These are phyloP conservation scores for Oreohelix idahoensis DNA, from an alignment of 1,140 invertebrate genomes.

Conservation along the genomic window DNA sequence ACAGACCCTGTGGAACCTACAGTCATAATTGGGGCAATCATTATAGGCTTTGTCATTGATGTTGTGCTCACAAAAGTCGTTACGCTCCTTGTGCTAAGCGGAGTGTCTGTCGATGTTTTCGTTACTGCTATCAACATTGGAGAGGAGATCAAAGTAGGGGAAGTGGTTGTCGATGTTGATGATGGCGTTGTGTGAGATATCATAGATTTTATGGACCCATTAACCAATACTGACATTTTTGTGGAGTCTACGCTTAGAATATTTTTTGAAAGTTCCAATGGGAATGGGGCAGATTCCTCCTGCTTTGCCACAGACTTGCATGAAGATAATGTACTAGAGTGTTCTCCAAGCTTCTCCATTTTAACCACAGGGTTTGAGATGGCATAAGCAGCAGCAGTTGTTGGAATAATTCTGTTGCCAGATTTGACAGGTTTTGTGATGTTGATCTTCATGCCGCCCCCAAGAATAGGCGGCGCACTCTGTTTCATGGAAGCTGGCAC, in stretches of 20 bases:
- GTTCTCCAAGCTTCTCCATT: conserved; percentile 65
- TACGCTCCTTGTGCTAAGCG: conserved; percentile 40
- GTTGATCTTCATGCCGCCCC: conserved; percentile 38
- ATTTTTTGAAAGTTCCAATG: conserved; percentile 15
- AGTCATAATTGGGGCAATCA: conserved; percentile 38
- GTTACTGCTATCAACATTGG: conserved; percentile 38
- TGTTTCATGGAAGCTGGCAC: conserved; percentile 42
- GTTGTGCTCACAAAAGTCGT: conserved; percentile 36
- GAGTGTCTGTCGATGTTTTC: conserved; percentile 50
- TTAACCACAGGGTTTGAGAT: conserved; percentile 70
- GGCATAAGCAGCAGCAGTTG: background rate
- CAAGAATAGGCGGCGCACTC: conserved; percentile 14
- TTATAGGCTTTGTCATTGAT: conserved; percentile 14
- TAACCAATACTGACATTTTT: conserved; percentile 37
- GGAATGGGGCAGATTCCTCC: background rate
- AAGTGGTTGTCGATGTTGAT: conserved; percentile 11
- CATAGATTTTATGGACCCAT: conserved; percentile 35
- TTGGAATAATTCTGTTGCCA: conserved; percentile 23
- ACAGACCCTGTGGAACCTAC: conserved; percentile 5
- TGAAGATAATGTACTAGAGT: conserved; percentile 6
- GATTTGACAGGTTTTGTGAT: conserved; percentile 30
- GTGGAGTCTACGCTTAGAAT: conserved; percentile 17
- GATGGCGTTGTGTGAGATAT: conserved; percentile 45
- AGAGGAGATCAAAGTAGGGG: conserved; percentile 16
- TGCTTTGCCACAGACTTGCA: background rate